These are phyloP conservation scores for Ailurus styani DNA, from an alignment of 2,113 vertebrate species.

Conservation along the genomic window DNA sequence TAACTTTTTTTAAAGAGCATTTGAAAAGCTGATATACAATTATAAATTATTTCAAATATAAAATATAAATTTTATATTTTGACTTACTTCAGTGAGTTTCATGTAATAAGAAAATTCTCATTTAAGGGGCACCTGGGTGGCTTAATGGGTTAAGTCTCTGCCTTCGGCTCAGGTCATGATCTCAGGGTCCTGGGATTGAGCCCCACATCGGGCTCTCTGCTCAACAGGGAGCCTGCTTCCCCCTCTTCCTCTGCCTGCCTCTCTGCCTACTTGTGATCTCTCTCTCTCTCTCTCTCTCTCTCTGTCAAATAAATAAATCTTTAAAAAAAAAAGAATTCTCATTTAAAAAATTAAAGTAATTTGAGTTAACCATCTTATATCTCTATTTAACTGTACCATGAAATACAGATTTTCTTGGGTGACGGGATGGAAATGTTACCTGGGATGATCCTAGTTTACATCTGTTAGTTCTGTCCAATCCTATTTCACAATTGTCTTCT, in stretches of 20 bases:
- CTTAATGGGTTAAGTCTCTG: no score
- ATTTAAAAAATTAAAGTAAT: background rate
- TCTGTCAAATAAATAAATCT: no score
- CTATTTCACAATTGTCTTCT: background rate
- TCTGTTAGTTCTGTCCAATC: background rate
- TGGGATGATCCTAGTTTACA: background rate
- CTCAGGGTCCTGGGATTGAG: no score
- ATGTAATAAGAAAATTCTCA: background rate
- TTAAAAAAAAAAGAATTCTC: no score
- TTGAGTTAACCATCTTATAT: background rate
- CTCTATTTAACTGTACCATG: background rate
- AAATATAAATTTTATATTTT: background rate
- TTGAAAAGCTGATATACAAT: background rate
- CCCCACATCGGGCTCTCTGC: no score
- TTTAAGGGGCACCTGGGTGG: no score
- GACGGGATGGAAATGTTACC: background rate
- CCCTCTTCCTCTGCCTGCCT: no score
- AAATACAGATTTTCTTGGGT: background rate
- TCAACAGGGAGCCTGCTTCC: no score
- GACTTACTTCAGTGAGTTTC: background rate
- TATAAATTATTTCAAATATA: background rate
- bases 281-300: no score
- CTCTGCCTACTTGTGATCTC: no score
- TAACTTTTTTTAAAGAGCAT: background rate
- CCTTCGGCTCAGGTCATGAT: no score